phyloP scores from a whole-genome alignment of 1,140 invertebrate species.

The Brachionus asplanchnoidis region DNA sequence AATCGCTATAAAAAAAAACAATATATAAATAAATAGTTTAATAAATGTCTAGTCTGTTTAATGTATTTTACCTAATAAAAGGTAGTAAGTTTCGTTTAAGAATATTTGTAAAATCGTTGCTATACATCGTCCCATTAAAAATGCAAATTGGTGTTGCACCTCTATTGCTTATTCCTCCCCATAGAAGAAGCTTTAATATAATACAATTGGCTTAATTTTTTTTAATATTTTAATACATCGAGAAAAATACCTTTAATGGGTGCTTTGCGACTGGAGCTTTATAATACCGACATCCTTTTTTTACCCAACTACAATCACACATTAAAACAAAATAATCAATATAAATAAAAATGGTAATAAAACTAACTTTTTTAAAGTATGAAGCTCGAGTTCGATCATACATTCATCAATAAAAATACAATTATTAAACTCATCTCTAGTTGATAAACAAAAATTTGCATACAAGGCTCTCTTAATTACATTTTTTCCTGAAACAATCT shows the following conservation, averaged over 20 bases:
- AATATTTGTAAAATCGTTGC: conserved; percentile 15
- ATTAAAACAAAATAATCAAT: too few relatives aligned
- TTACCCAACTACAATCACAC: not conserved
- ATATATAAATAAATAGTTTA: not conserved
- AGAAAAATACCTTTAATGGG: not conserved
- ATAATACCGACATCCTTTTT: not conserved
- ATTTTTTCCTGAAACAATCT: not conserved
- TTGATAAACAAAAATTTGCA: not conserved
- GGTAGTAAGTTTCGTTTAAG: not conserved
- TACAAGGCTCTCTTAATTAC: not conserved
- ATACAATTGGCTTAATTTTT: too few relatives aligned
- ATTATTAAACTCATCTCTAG: not conserved
- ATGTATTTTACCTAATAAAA: not conserved
- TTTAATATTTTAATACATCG: too few relatives aligned
- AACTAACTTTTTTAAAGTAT: not conserved
- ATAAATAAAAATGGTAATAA: not conserved
- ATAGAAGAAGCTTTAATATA: not conserved
- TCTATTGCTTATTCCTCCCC: not conserved
- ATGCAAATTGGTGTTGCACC: not conserved
- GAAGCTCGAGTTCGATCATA: not conserved
- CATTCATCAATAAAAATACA: conserved; percentile 11
- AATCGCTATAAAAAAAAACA: not conserved
- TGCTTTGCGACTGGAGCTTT: conserved; percentile 16
- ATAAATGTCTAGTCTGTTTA: too few relatives aligned
- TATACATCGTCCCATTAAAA: not conserved